Percentiles rank a stretch among this genome's conserved stretches.
Evolutionary conservation across 2,888 invertebrate genomes (phyloP).

Genomic region (Harpagoxenus sublaevis): DNA sequence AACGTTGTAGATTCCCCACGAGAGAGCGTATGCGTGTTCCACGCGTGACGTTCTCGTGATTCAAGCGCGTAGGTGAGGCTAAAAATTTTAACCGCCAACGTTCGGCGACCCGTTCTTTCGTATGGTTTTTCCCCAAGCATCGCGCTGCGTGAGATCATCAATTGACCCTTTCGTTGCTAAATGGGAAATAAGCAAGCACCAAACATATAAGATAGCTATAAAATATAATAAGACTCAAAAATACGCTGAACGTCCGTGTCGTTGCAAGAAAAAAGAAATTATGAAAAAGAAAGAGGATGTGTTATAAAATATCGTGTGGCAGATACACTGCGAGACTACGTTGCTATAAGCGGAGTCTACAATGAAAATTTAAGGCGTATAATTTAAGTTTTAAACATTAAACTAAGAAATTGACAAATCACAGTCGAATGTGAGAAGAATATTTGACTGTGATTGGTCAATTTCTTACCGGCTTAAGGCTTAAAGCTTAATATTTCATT

Average conservation of each 20-base stretch:
- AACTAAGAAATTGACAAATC: no score
- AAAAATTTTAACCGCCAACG: conserved; percentile 34
- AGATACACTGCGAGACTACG: not conserved
- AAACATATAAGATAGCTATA: not conserved
- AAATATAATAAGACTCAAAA: not conserved
- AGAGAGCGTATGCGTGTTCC: conserved; percentile 57
- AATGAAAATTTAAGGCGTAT: no score
- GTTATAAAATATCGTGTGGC: not conserved
- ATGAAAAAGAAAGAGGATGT: not conserved
- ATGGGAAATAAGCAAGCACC: not conserved
- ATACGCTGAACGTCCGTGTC: not conserved
- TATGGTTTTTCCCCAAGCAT: not conserved
- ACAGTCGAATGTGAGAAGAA: no score
- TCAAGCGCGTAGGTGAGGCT: conserved; percentile 39
- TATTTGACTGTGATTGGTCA: no score
- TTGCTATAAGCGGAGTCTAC: not conserved
- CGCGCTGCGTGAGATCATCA: not conserved
- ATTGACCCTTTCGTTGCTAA: not conserved
- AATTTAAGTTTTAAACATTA: no score
- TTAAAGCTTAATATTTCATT: no score
- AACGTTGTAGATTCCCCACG: conserved; percentile 63
- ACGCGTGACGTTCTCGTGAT: conserved; percentile 38
- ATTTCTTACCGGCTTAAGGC: no score
- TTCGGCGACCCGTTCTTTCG: conserved; percentile 24
- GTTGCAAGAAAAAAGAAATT: not conserved